phyloP scores from a whole-genome alignment of 2,113 vertebrate genomes.

The Semnornis frantzii region DNA sequence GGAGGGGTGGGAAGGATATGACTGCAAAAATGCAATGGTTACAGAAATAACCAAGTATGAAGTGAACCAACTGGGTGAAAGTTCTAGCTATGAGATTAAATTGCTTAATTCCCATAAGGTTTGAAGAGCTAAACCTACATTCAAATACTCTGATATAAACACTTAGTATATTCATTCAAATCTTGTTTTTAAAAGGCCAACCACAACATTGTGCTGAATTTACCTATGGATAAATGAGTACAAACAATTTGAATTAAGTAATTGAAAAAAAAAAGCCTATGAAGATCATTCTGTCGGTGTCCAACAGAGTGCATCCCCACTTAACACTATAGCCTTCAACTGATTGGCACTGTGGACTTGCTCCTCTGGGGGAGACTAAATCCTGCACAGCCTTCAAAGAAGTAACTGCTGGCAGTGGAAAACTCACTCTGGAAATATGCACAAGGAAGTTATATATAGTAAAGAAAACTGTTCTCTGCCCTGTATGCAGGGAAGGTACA shows the following conservation, averaged over 20 bases:
- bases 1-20: background rate
- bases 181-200: background rate
- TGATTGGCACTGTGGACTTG: background rate
- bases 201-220: background rate
- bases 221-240: background rate
- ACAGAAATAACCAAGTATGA: background rate
- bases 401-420: background rate
- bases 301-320: background rate
- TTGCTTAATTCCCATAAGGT: background rate
- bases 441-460: constrained; percentile 7
- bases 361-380: background rate
- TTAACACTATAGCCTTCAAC: background rate
- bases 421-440: background rate
- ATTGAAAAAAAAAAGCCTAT: background rate
- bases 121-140: background rate
- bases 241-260: background rate
- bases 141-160: background rate
- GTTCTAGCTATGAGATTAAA: background rate
- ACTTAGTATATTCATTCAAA: background rate
- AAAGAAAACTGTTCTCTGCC: constrained; percentile 1
- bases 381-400: background rate
- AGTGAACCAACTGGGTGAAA: background rate
- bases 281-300: background rate
- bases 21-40: background rate
- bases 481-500: background rate